Base-by-base conservation (phyloP, 30 jellyfish, hydroid and myxozoan genomes). In the Aurelia aurita complex sp. Pacific region DNA sequence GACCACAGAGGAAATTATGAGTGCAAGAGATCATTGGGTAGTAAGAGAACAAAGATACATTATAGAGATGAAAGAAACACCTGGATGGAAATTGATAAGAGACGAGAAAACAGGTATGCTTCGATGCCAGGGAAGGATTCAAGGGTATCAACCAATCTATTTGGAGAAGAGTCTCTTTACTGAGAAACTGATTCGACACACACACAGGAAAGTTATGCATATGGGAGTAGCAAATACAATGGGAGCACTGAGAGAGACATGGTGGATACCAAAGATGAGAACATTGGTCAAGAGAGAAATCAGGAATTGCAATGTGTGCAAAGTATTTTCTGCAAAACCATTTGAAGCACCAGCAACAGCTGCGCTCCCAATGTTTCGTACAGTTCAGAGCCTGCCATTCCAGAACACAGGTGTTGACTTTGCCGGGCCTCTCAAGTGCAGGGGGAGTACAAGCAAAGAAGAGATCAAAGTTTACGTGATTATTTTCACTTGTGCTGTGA, bases 211-310 rank as follows among this genome's bases (percentile, higher is more conserved):
- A 42, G 62, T 69, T 33, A 42, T 35, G 80, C 62, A 69, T 69
- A 33, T 69, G 80, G 80, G 80, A 69, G 80, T 69, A 33, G 80
- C 80, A 35, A 69, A 69, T 69, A 69, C 80, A 33, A 69, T 69
- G 1, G 80, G 74, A 60, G 85, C 85, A 75, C 59, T 75, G 85
- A 75, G 85, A 75, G 81, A 75, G 85, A 75, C 73, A 53, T 75
- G 85, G 85, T 75, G 73, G 74, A 75, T 75, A 55, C 85, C 85
- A 75, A 75, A 75, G 35, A 55, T 75, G 85, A 75, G 74, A 75
- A 75, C 74, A 61, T n/a, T 53, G 74, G 85, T 75, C 85, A 75
- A 75, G 80, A 60, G 64, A 62, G 79, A 43, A 43, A 34, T 64
- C 54, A 15, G 42, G 55, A 62, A 50, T 50, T 79, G 79, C 88